Evolutionary conservation across 1,140 invertebrate species (phyloP).

Genomic region (Drosophila tani): DNA sequence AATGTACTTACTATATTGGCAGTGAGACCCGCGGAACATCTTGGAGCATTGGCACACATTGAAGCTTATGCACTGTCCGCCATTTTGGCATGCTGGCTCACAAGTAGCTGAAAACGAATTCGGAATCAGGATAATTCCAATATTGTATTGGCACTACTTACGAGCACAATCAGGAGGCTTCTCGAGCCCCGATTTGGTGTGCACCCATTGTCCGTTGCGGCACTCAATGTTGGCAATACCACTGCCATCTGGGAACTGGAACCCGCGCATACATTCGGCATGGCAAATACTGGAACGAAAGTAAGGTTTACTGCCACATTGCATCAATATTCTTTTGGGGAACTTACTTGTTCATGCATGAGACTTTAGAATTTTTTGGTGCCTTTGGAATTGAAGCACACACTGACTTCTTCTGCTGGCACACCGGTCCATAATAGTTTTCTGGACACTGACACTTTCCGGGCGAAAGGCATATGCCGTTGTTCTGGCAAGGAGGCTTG

Average conservation of each 20-base stretch:
- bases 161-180: conserved; percentile 88
- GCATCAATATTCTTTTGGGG: background rate
- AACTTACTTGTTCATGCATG: conserved; percentile 89
- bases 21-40: conserved; percentile 89
- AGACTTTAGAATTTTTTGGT: conserved; percentile 88
- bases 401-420: conserved; percentile 90
- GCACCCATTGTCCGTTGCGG: conserved; percentile 87
- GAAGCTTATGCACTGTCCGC: conserved; percentile 90
- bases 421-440: conserved; percentile 90
- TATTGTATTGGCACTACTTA: conserved; percentile 74
- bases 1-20: conserved; percentile 90
- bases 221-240: conserved; percentile 87
- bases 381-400: conserved; percentile 88
- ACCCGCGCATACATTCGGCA: conserved; percentile 87
- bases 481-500: conserved; percentile 90
- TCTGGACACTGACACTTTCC: conserved; percentile 90
- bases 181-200: conserved; percentile 85
- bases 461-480: conserved; percentile 90
- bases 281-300: conserved; percentile 85
- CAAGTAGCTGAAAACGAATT: conserved; percentile 87
- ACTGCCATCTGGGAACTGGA: conserved; percentile 89
- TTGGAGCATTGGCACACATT: conserved; percentile 91
- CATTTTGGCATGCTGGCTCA: conserved; percentile 90
- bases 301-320: background rate
- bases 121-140: background rate